Conservation (phyloP, 2,888 invertebrate genomes). For the Leptinotarsa rubiginosa region DNA sequence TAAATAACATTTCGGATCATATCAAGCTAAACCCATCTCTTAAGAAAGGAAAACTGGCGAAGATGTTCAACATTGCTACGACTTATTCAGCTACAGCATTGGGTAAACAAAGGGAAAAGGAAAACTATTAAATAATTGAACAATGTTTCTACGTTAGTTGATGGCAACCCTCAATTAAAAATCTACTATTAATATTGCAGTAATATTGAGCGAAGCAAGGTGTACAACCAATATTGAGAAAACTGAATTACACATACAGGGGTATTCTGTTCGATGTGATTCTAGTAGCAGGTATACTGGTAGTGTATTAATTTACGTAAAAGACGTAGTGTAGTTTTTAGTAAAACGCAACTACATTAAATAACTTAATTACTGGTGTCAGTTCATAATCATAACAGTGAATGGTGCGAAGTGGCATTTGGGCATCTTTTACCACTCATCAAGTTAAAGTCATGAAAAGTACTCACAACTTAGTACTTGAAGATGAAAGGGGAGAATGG, state of each 20-base stretch:
- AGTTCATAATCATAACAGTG: not conserved
- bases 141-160: slow-evolving; percentile 22
- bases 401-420: slow-evolving; percentile 8
- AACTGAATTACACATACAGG: slow-evolving; percentile 3
- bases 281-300: slow-evolving; percentile 3
- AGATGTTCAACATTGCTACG: too few relatives aligned
- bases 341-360: not conserved
- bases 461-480: too few relatives aligned
- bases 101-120: not conserved
- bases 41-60: too few relatives aligned
- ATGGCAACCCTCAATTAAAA: slow-evolving; percentile 22
- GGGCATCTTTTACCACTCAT: slow-evolving; percentile 7
- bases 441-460: not conserved
- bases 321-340: not conserved
- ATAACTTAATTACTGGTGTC: not conserved
- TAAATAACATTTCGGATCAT: too few relatives aligned
- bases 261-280: slow-evolving; percentile 9
- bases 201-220: slow-evolving; percentile 20
- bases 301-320: not conserved
- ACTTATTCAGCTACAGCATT: too few relatives aligned
- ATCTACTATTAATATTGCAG: slow-evolving; percentile 18
- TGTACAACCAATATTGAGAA: slow-evolving; percentile 12
- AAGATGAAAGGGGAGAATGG: too few relatives aligned
- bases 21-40: too few relatives aligned
- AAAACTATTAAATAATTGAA: slow-evolving; percentile 18